Base-by-base conservation (phyloP, 2,113 vertebrate species). In the Pedetes capensis region DNA sequence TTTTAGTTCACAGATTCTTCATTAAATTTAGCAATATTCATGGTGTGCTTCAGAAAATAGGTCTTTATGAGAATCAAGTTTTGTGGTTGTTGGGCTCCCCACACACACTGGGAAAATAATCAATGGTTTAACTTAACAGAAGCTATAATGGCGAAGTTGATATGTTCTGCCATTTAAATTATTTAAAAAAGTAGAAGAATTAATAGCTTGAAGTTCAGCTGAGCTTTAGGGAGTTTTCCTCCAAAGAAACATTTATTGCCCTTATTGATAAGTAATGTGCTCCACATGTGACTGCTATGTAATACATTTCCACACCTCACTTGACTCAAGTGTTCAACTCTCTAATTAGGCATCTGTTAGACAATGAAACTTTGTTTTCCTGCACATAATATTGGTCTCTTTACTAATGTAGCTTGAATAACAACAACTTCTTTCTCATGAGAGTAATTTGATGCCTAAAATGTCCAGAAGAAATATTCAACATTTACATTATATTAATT, bases 341-440 rank as follows among this genome's bases (percentile, higher is more conserved):
- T 39, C 94, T 96, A 94, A 94, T 97, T 94, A 98, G 90, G 27
- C 78, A 72, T 92, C 64, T 97, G 42, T 87, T 94, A 96, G 76
- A 81, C 92, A 96, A 94, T 82, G 87, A 94, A 97, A 91, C 78
- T 93, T 89, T 88, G 85, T 95, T 93, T 96, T 96, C 1, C 69
- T 93, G 39, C 53, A 74, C n/a, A 37, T 32, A 74, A 63, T 94
- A 84, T 89, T 44, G 8, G 71, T 79, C 44, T 96, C 22, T 34
- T 17, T 66, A 64, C 25, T 90, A 96, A 91, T 61, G 66, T 95
- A 96, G 44, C 87, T 97, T 87, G 78, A 93, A 93, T 59, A 74
- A 59, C 37, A 83, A 69, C n/a, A 80, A 80, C 39, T 93, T 89
- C 53, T 94, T 95, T 82, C 89, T 97, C 78, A 51, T 83, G 89